phyloP scores from a whole-genome alignment of 2,888 invertebrate genomes.

The Lypha dubia region DNA sequence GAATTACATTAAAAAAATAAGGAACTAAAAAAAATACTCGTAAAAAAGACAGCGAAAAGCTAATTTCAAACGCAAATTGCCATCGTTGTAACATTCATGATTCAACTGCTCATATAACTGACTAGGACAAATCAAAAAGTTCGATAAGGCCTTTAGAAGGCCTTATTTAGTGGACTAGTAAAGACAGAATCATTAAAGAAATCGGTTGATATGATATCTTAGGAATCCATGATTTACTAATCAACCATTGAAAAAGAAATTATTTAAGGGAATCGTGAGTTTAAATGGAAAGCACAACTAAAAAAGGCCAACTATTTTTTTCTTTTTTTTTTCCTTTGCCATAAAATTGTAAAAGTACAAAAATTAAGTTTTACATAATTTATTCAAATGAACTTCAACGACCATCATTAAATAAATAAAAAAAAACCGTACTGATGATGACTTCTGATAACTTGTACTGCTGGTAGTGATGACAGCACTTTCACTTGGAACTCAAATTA shows the following conservation, averaged over 20 bases:
- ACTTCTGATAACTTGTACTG: slow-evolving; percentile 36
- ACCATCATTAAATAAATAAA: slow-evolving; percentile 41
- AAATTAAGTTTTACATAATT: slow-evolving; percentile 11
- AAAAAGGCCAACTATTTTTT: slow-evolving; percentile 1
- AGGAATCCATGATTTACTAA: too few relatives aligned
- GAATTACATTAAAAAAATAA: slow-evolving; percentile 31
- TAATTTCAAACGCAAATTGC: slow-evolving; percentile 30
- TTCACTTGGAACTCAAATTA: too few relatives aligned
- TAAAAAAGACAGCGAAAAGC: not conserved
- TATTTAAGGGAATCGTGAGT: not conserved
- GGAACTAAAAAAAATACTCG: not conserved
- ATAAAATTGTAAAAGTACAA: not conserved
- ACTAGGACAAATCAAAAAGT: not conserved
- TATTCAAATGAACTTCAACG: slow-evolving; percentile 49
- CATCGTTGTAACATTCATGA: not conserved
- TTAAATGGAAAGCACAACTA: not conserved
- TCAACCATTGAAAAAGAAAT: too few relatives aligned
- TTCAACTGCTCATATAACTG: not conserved
- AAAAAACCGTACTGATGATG: slow-evolving; percentile 30
- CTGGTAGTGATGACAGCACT: not conserved
- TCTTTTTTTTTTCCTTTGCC: not conserved
- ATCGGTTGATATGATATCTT: too few relatives aligned
- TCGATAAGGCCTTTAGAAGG: not conserved
- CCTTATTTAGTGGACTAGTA: not conserved
- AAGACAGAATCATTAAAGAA: too few relatives aligned